Evolutionary conservation across 2,888 invertebrate species (phyloP).

Genomic region (Magallana nippona): DNA sequence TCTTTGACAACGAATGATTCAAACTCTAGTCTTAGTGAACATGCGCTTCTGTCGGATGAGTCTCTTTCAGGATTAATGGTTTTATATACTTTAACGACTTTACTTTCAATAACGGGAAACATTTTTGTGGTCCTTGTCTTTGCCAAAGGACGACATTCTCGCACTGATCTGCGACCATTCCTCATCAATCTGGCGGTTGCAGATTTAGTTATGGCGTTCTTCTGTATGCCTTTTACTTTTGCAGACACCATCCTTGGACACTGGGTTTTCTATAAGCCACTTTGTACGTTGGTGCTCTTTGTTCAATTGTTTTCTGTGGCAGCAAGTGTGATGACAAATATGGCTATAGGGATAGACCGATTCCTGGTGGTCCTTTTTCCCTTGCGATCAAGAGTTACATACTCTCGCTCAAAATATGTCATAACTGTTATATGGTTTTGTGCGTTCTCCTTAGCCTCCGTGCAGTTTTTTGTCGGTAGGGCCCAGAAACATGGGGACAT

Average conservation of each 20-base stretch:
- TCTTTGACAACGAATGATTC: not conserved
- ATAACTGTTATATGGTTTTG: constrained; percentile 80
- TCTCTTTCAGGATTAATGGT: constrained; percentile 69
- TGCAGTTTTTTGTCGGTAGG: constrained; percentile 78
- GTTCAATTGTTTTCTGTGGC: constrained; percentile 81
- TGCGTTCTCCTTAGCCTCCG: constrained; percentile 77
- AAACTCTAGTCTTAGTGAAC: not conserved
- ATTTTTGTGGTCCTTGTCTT: constrained; percentile 81
- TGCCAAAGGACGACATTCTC: constrained; percentile 76
- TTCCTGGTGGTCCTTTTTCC: constrained; percentile 76
- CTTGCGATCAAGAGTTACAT: constrained; percentile 79
- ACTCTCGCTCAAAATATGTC: constrained; percentile 77
- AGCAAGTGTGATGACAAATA: constrained; percentile 81
- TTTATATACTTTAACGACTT: constrained; percentile 80
- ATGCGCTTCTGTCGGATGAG: constrained; percentile 49
- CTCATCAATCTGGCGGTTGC: constrained; percentile 92
- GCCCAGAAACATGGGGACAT: constrained; percentile 58
- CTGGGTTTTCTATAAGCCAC: constrained; percentile 81
- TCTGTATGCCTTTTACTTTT: constrained; percentile 94
- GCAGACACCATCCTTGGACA: constrained; percentile 79
- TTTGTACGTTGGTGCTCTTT: constrained; percentile 81
- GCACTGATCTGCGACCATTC: constrained; percentile 82
- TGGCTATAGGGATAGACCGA: constrained; percentile 81
- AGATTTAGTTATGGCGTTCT: constrained; percentile 92
- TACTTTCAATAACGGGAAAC: constrained; percentile 81